Percentiles rank a stretch among this genome's conserved stretches.
These are phyloP conservation scores for Aproaerema taeniolella DNA, from an alignment of 2,888 invertebrate genomes.

Conservation along the genomic window DNA sequence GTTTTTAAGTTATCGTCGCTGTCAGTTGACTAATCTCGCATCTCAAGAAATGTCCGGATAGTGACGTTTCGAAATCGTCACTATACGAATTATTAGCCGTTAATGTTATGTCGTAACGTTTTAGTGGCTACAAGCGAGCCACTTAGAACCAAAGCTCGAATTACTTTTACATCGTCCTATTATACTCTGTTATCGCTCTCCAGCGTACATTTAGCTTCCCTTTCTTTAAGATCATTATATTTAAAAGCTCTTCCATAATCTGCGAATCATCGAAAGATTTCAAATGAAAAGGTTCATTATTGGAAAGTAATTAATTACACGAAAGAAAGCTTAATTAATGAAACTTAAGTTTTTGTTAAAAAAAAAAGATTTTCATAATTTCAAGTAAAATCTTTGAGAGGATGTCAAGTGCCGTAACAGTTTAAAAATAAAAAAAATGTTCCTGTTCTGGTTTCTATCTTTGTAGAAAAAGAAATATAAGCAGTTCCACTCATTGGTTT, in stretches of 20 bases:
- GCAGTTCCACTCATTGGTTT: no score
- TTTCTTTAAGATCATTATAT: slow-evolving; percentile 14
- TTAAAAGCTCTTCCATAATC: slow-evolving; percentile 16
- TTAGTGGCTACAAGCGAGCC: slow-evolving; percentile 49
- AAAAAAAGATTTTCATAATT: no score
- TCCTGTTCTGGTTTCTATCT: neutral
- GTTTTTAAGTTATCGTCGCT: slow-evolving; percentile 55
- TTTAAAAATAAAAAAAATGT: neutral
- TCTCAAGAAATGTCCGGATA: slow-evolving; percentile 48
- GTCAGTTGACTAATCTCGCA: slow-evolving; percentile 59
- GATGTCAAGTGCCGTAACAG: no score
- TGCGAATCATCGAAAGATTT: slow-evolving; percentile 23
- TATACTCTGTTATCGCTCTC: slow-evolving; percentile 23
- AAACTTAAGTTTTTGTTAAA: no score
- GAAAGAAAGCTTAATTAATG: no score
- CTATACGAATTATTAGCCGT: slow-evolving; percentile 59
- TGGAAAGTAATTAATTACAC: slow-evolving; percentile 29
- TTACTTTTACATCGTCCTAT: slow-evolving; percentile 36
- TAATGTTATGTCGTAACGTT: slow-evolving; percentile 54
- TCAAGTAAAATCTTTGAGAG: no score
- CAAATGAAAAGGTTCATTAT: slow-evolving; percentile 28
- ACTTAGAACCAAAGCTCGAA: slow-evolving; percentile 53
- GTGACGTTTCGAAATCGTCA: slow-evolving; percentile 63
- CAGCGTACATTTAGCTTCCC: slow-evolving; percentile 3
- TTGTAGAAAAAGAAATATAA: no score